Evolutionary conservation across 2,113 vertebrate species (phyloP), one percentile per base, ranked within the genome.

Genomic region (Hippocampus guttulatus): DNA sequence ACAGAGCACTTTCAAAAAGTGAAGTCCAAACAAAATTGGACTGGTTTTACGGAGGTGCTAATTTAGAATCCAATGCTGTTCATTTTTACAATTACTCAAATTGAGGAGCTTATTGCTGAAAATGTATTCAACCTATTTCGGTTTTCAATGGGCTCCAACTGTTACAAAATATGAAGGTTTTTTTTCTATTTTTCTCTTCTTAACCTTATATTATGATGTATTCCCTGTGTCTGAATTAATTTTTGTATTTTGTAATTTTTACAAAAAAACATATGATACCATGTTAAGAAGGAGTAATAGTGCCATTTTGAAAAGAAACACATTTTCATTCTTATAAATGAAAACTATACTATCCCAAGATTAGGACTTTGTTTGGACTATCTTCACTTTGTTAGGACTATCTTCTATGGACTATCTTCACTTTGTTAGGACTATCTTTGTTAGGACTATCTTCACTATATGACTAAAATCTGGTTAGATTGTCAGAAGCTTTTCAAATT

Each of bases 91-190:
- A 52, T 47, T 45, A 38, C 33, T 7, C 23, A 47, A 16, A 14
- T 65, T 25, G 15, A 25, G 43, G 23, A 65, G 10, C 18, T 63
- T 21, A 11, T 41, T 25, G 15, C 23, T 47, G n/a, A 3, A 47
- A 64, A 33, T 33, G 58, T 61, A 16, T 25, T 27, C 15, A 43
- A 3, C 27, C 5, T 62, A 3, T 40, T 41, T 40, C 11, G 40
- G 85, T 81, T 84, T 80, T 88, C 84, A 86, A 82, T 87, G 84
- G 84, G 68, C 75, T 71, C 14, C 38, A 67, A 64, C 67, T 74
- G 51, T 57, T 41, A 41, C 5, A 23, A 21, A 43, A 40, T 21
- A 18, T 63, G 14, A 3, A 3, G 2, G 3, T 57, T 57, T 3
- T 25, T n/a, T 61, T 1, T 9, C 30, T 3, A 0, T 21, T 38